Evolutionary conservation across 2,888 invertebrate species (phyloP).

Genomic region (Stratiomys singularior): DNA sequence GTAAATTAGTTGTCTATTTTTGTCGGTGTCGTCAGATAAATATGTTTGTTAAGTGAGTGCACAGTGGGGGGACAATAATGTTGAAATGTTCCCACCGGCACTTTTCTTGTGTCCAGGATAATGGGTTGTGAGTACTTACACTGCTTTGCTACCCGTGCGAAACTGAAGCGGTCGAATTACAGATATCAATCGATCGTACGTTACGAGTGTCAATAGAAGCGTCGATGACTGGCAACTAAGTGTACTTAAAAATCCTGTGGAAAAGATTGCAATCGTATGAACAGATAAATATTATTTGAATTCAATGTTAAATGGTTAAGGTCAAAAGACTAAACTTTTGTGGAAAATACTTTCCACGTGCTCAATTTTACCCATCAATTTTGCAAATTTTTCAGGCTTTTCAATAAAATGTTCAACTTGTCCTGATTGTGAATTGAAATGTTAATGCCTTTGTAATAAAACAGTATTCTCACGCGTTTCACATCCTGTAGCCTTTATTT

Average conservation of each 20-base stretch:
- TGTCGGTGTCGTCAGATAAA: slow-evolving; percentile 3
- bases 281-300: background rate
- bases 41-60: slow-evolving; percentile 8
- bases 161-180: slow-evolving; percentile 70
- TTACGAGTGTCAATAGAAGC: slow-evolving; percentile 70
- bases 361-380: too few relatives aligned
- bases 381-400: too few relatives aligned
- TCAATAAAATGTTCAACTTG: too few relatives aligned
- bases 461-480: too few relatives aligned
- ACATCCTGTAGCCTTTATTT: too few relatives aligned
- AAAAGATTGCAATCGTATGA: background rate
- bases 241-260: slow-evolving; percentile 69
- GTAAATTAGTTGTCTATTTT: background rate
- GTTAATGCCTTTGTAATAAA: too few relatives aligned
- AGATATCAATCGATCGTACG: slow-evolving; percentile 71
- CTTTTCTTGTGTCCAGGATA: background rate
- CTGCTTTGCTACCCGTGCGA: slow-evolving; percentile 58
- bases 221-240: slow-evolving; percentile 73
- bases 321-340: background rate
- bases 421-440: too few relatives aligned
- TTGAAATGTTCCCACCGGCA: background rate
- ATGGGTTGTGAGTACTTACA: slow-evolving; percentile 55
- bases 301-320: background rate
- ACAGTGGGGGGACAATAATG: slow-evolving; percentile 2
- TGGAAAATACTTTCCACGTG: background rate